These are phyloP conservation scores for Mylabris phalerata DNA, from an alignment of 1,140 invertebrate species.

Conservation along the genomic window DNA sequence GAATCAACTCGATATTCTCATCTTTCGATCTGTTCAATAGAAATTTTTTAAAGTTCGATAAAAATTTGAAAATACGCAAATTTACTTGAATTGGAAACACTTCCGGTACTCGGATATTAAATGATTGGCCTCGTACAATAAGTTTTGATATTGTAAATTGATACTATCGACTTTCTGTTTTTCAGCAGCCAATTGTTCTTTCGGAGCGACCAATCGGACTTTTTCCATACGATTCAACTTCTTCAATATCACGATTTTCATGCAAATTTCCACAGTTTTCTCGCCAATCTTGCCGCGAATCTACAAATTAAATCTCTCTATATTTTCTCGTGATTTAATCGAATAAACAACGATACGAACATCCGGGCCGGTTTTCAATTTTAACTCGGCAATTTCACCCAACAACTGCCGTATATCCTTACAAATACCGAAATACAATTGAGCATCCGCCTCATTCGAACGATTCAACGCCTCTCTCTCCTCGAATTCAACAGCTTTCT, in stretches of 20 bases:
- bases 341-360: neutral
- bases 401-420: constrained; percentile 58
- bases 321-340: neutral
- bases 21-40: constrained; percentile 71
- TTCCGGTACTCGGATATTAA: constrained; percentile 89
- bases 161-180: constrained; percentile 84
- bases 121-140: constrained; percentile 92
- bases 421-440: constrained; percentile 61
- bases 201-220: constrained; percentile 69
- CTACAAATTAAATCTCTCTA: constrained; percentile 1
- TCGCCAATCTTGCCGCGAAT: constrained; percentile 42
- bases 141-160: constrained; percentile 86
- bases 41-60: constrained; percentile 2
- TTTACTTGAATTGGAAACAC: constrained; percentile 84
- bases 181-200: constrained; percentile 69
- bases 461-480: constrained; percentile 63
- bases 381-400: constrained; percentile 57
- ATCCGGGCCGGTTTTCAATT: constrained; percentile 44
- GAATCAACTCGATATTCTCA: constrained; percentile 83
- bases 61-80: constrained; percentile 7
- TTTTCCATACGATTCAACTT: constrained; percentile 89
- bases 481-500: constrained; percentile 63
- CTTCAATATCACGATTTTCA: constrained; percentile 73
- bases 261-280: constrained; percentile 55
- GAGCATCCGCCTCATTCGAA: constrained; percentile 58